phyloP scores from a whole-genome alignment of 2,113 vertebrate species.

The Euleptes europaea region DNA sequence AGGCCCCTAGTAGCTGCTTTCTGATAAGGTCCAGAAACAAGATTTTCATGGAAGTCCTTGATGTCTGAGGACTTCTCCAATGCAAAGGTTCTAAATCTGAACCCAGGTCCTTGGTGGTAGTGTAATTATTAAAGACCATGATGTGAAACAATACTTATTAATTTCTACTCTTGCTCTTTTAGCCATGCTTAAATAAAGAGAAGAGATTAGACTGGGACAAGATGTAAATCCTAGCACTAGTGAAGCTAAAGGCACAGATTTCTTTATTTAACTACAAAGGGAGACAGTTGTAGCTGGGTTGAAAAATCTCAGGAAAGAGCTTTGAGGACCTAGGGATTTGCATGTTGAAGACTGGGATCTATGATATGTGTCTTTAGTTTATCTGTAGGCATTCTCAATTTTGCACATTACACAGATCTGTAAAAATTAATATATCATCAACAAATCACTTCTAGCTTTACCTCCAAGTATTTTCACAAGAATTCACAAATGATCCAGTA shows the following conservation, averaged over 20 bases:
- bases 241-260: not conserved
- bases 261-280: not conserved
- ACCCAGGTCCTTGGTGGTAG: no score
- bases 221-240: not conserved
- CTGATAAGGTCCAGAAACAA: no score
- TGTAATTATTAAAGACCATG: no score
- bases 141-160: no score
- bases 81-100: no score
- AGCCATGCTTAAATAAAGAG: not conserved
- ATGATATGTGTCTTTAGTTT: not conserved
- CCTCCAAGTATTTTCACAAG: not conserved
- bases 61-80: no score
- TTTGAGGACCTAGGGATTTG: not conserved
- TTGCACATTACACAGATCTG: not conserved
- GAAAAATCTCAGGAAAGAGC: not conserved
- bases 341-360: not conserved
- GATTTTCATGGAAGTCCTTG: no score
- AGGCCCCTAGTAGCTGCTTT: no score
- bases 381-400: not conserved
- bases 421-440: not conserved
- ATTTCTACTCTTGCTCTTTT: not conserved
- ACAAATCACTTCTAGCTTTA: not conserved
- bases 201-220: not conserved
- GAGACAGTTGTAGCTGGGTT: not conserved
- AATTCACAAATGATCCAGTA: not conserved